These are phyloP conservation scores for Drosophila azteca DNA, from an alignment of 1,140 invertebrate genomes.

Conservation along the genomic window DNA sequence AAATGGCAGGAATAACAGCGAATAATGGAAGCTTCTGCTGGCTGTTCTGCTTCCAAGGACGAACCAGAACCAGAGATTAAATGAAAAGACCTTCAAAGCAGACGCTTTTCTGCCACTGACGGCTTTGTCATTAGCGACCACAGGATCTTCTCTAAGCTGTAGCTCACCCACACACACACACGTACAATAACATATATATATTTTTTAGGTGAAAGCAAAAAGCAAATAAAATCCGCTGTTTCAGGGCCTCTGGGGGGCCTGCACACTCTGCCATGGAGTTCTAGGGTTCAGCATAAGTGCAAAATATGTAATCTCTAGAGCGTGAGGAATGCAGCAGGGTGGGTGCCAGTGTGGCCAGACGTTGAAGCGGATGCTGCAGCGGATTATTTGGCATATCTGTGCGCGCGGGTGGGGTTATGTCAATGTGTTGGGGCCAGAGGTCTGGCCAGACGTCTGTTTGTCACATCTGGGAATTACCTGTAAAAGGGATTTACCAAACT, in stretches of 20 bases:
- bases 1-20: constrained; percentile 9
- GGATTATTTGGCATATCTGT: constrained; percentile 46
- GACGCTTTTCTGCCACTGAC: constrained; percentile 24
- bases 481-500: no score
- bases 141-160: constrained; percentile 70
- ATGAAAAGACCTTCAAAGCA: constrained; percentile 70
- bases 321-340: constrained; percentile 22
- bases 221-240: constrained; percentile 43
- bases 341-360: neutral
- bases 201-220: constrained; percentile 31
- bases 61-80: constrained; percentile 53
- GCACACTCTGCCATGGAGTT: constrained; percentile 21
- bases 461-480: no score
- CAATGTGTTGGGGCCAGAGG: constrained; percentile 1
- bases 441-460: no score
- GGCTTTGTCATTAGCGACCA: constrained; percentile 73
- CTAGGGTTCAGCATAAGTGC: constrained; percentile 62
- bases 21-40: constrained; percentile 6
- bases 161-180: constrained; percentile 1
- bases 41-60: no score
- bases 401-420: neutral
- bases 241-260: no score
- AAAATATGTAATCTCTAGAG: constrained; percentile 75
- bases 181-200: neutral
- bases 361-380: constrained; percentile 6